These are phyloP conservation scores for Strigamia crassipes DNA, from an alignment of 2,888 invertebrate species.

Conservation along the genomic window DNA sequence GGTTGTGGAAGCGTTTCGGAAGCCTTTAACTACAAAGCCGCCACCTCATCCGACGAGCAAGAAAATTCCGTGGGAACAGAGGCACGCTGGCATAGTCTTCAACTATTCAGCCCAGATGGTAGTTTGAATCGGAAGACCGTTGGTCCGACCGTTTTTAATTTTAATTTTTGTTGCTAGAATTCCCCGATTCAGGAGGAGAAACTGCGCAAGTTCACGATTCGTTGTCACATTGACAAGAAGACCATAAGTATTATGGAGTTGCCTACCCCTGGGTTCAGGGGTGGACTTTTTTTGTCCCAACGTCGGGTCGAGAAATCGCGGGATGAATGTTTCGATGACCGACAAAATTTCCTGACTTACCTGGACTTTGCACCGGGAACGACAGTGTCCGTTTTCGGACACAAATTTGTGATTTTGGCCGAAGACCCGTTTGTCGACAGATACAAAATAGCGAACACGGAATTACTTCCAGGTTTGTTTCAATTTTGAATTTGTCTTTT, in stretches of 20 bases:
- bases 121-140: neutral
- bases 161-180: neutral
- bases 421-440: neutral
- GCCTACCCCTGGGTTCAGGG: neutral
- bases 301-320: neutral
- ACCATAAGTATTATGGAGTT: constrained; percentile 13
- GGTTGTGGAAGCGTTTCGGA: neutral
- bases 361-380: neutral
- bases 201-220: neutral
- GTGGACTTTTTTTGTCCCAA: constrained; percentile 13
- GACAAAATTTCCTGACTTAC: neutral
- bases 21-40: neutral
- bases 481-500: neutral
- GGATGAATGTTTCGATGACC: neutral
- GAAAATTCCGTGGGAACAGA: constrained; percentile 2
- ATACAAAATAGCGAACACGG: neutral
- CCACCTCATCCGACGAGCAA: neutral
- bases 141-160: neutral
- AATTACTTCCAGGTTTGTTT: neutral
- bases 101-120: constrained; percentile 21
- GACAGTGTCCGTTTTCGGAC: neutral
- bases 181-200: neutral
- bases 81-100: neutral
- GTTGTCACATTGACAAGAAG: constrained; percentile 14
- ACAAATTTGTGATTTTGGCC: neutral